Conservation (phyloP, 2,888 invertebrate species). For the Stegana nigrithorax region DNA sequence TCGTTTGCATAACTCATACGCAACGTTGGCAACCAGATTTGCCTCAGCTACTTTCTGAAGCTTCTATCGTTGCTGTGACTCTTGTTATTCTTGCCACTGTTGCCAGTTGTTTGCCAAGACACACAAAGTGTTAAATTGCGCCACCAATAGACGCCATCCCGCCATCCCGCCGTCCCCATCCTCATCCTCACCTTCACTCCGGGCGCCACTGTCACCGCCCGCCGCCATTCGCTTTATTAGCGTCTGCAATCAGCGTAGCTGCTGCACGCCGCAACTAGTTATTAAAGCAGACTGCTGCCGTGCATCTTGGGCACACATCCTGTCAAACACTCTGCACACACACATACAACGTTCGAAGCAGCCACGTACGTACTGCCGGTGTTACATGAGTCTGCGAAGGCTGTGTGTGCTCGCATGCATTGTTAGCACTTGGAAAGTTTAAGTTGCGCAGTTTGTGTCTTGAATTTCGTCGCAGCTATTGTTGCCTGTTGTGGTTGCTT, state of each 20-base stretch:
- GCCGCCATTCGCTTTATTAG: conserved; percentile 6
- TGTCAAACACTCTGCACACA: too few relatives aligned
- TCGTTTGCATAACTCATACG: not conserved
- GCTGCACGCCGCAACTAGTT: conserved; percentile 11
- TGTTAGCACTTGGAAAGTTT: not conserved
- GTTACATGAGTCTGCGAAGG: too few relatives aligned
- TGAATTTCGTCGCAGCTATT: too few relatives aligned
- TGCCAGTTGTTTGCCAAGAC: not conserved
- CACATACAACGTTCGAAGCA: not conserved
- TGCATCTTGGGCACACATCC: not conserved
- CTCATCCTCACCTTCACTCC: not conserved
- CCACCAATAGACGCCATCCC: conserved; percentile 4
- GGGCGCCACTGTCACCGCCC: not conserved
- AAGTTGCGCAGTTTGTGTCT: not conserved
- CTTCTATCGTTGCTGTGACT: too few relatives aligned
- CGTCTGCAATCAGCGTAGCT: conserved; percentile 10
- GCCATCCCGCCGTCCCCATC: not conserved
- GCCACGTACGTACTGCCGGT: not conserved
- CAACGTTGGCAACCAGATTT: not conserved
- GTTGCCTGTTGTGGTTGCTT: not conserved
- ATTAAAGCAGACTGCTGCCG: conserved; percentile 2
- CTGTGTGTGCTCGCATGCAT: not conserved
- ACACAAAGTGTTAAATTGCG: conserved; percentile 7
- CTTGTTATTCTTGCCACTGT: not conserved
- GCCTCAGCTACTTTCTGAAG: not conserved